phyloP scores from a whole-genome alignment of 2,797 vertebrate species.

The Yasuhikotakia modesta region DNA sequence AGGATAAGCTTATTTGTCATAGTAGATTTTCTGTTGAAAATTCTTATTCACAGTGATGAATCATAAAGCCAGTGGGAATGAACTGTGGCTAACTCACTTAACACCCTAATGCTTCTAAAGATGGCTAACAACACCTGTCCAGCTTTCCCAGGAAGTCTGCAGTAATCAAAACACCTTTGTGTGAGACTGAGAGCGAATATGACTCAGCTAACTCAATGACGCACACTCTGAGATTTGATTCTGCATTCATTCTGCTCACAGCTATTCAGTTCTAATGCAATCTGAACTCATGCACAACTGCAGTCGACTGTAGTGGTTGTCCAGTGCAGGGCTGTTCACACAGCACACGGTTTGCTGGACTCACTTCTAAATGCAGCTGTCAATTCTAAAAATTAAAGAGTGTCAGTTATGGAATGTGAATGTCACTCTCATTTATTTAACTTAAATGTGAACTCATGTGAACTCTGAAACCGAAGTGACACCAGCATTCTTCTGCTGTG shows the following conservation, averaged over 20 bases:
- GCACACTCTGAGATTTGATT: constrained; percentile 15
- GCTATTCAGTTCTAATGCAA: constrained; percentile 31
- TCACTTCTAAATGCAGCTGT: background rate
- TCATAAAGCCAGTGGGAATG: constrained; percentile 39
- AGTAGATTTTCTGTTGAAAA: background rate
- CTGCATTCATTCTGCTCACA: constrained; percentile 17
- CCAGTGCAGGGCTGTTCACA: background rate
- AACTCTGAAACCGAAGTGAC: background rate
- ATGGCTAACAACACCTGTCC: constrained; percentile 42
- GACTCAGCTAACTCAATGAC: constrained; percentile 48
- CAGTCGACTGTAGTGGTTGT: background rate
- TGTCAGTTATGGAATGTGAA: background rate
- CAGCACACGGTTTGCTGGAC: background rate
- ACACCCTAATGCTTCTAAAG: constrained; percentile 40
- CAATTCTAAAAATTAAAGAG: background rate
- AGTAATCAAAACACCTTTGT: constrained; percentile 47
- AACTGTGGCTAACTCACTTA: constrained; percentile 35
- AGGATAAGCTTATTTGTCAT: background rate
- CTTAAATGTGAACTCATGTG: background rate
- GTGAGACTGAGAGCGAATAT: constrained; percentile 37
- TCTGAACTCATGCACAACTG: background rate
- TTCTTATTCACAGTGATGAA: constrained; percentile 31
- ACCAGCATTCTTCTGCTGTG: background rate
- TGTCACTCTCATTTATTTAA: background rate
- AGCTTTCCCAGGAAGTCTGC: constrained; percentile 45